Evolutionary conservation across 23 tunicate genomes (phyloP), one percentile per base, ranked within the genome.

Genomic region (Halocynthia roretzi): DNA sequence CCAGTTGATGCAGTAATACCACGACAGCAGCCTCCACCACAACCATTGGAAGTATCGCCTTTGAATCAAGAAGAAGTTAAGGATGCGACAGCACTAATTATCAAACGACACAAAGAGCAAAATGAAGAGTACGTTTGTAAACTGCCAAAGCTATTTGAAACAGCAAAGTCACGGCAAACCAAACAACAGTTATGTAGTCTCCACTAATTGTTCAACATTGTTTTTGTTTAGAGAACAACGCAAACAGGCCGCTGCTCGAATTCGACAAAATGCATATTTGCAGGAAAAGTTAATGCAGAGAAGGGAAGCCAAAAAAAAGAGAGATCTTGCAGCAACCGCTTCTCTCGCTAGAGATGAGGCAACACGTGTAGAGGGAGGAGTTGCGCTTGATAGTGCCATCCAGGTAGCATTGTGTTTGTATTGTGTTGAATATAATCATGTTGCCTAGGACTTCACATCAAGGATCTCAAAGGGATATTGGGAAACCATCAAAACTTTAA

Each of bases 201-300:
- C 44, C 44, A 31, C 44, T 4, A 31, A 31, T 31, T 31, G 15
- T 58, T 58, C 63, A 58, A 58, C 63, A 1, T 2, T 58, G 5
- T 4, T 14, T 67, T 68, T 72, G 10, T 67, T n/a, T 70, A 85
- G 90, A 52, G 80, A 58, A 2, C 50, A 80, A 31, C 54, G 72
- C 12, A 48, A 61, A 70, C 73, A 69, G 64, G 72, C 58, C 50
- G 62, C n/a, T 15, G 90, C 72, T 52, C 80, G 80, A 54, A 19
- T 23, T 18, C 64, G 76, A 23, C 74, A 63, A 50, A 82, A 85
- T 40, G 54, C 68, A 40, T 62, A 71, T 10, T 51, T 85, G 7
- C 82, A 85, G 50, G 90, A 85, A 53, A 85, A 85, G 61, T 58
- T 85, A 6, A 68, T 55, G 65, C 53, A 72, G 49, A 58, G 90